These are phyloP conservation scores for Cariama cristata DNA, from an alignment of 2,113 vertebrate species.

Conservation along the genomic window DNA sequence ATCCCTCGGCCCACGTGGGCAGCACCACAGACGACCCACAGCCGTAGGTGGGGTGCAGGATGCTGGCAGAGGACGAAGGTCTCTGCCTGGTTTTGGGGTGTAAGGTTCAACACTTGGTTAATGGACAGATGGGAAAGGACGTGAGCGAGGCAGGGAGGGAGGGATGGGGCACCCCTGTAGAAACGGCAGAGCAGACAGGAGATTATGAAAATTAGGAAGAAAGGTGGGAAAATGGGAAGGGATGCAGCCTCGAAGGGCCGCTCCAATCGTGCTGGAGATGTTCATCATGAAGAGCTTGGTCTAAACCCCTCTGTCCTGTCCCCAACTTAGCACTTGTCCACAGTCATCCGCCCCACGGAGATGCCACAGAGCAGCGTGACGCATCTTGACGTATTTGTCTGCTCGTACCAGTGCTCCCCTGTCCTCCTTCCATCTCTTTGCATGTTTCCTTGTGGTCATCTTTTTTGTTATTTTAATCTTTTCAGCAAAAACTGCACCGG, in stretches of 20 bases:
- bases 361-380: not conserved
- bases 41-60: not conserved
- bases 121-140: no score
- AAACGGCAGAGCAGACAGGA: not conserved
- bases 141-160: not conserved
- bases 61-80: not conserved
- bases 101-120: not conserved
- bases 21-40: not conserved
- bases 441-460: not conserved
- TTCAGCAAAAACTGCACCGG: not conserved
- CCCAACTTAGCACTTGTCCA: not conserved
- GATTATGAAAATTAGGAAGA: not conserved
- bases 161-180: not conserved
- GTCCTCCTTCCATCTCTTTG: not conserved
- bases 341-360: no score
- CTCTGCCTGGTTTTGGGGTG: not conserved
- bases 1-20: accelerated
- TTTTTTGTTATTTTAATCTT: not conserved
- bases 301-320: not conserved
- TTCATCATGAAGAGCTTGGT: not conserved
- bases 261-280: accelerated
- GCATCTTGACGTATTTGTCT: accelerated
- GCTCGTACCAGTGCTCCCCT: no score
- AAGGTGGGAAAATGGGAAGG: not conserved
- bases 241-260: not conserved